Evolutionary conservation across 2,113 vertebrate species (phyloP), one percentile per base, ranked within the genome.

Genomic region (Ceratotherium simum): DNA sequence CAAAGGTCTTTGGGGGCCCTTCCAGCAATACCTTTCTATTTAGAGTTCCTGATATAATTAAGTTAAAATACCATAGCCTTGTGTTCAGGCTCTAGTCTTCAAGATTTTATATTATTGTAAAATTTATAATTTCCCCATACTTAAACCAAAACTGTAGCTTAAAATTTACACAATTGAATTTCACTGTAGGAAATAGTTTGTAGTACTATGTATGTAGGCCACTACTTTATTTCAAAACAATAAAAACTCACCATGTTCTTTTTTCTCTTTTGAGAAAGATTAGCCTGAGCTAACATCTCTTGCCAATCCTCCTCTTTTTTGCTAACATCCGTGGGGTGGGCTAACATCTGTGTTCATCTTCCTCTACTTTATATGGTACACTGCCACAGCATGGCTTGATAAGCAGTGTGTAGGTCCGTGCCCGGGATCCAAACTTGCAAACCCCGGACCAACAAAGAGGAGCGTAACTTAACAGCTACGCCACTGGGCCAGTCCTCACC

Each of bases 181-280:
- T 79, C 23, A 79, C 33, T 87, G 33, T 70, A 36, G 29, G 48
- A 83, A 96, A 54, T 48, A 60, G 48, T 56, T 87, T 51, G 64
- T 54, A 16, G 12, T 73, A 87, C 13, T 46, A 62, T 6, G 25
- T 46, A 62, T 6, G 25, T 85, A 81, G 25, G 33, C 21, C 23
- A 54, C 46, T 58, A 70, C n/a, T 85, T 87, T 31, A 93, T 69
- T 91, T 96, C 21, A 73, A 82, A 90, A 73, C 23, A 84, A n/a
- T 89, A 54, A 31, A 84, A 78, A 11, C 18, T 64, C 54, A 78
- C 42, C 62, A n/a, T 51, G 9, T 54, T 82, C 65, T 65, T 93
- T 51, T 39, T 42, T 5, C 42, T 42, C 42, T 42, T 42, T 42
- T 42, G 42, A 42, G 42, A 5, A 42, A 42, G 42, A 42, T 42